Conservation (phyloP, 2,888 invertebrate species). For the Morinoia aosen region DNA sequence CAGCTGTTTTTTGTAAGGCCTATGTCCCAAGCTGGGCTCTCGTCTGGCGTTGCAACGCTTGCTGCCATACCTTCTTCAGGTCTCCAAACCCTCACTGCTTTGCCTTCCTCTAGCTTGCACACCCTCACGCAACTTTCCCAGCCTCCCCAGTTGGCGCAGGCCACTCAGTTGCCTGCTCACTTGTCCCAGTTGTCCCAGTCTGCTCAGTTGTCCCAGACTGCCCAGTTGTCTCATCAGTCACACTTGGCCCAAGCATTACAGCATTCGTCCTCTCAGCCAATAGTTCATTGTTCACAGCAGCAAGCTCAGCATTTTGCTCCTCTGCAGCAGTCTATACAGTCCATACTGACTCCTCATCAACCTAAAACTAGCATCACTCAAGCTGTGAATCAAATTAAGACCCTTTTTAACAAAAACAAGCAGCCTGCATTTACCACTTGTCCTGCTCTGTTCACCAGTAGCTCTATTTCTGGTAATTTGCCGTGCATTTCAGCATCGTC, state of each 20-base stretch:
- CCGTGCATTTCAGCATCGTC: background rate
- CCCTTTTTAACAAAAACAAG: conserved; percentile 24
- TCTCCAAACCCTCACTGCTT: conserved; percentile 6
- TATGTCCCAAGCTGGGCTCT: conserved; percentile 2
- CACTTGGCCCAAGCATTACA: background rate
- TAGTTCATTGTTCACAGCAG: background rate
- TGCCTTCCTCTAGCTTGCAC: background rate
- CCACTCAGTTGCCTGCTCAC: background rate
- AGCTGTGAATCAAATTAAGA: conserved; percentile 19
- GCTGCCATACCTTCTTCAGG: conserved; percentile 32
- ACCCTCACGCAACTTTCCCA: background rate
- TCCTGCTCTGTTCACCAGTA: background rate
- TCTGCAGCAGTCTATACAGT: background rate
- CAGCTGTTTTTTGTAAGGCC: conserved; percentile 32
- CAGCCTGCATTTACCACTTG: conserved; percentile 5
- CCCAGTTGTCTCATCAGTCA: background rate
- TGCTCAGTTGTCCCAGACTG: background rate
- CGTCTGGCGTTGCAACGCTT: conserved; percentile 13
- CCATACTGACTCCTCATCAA: background rate
- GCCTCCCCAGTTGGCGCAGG: background rate
- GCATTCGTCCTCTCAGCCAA: background rate
- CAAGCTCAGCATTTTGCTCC: background rate
- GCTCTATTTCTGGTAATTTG: background rate
- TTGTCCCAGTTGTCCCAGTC: background rate
- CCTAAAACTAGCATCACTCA: conserved; percentile 29